Evolutionary conservation across 1,140 invertebrate genomes (phyloP).

Genomic region (Forficula auricularia): DNA sequence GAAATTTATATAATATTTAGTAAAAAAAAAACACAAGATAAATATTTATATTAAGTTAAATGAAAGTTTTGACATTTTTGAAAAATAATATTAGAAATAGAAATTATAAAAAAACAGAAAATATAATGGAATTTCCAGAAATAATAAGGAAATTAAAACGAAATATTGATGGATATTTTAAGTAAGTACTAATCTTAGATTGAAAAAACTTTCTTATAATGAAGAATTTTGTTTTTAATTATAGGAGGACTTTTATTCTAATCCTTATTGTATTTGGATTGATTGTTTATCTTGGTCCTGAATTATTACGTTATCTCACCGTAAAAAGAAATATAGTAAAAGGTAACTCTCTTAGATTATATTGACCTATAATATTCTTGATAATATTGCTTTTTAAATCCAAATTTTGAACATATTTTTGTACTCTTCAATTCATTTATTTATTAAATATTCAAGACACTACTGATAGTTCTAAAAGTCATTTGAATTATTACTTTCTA

Average conservation of each 20-base stretch:
- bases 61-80: too few relatives aligned
- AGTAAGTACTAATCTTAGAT: constrained; percentile 2
- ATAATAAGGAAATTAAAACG: constrained; percentile 9
- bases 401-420: too few relatives aligned
- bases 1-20: too few relatives aligned
- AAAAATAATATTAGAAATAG: too few relatives aligned
- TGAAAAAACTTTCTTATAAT: background rate
- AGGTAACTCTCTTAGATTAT: constrained; percentile 5
- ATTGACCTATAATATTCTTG: too few relatives aligned
- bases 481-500: too few relatives aligned
- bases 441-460: too few relatives aligned
- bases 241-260: constrained; percentile 43
- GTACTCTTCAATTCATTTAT: too few relatives aligned
- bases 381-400: too few relatives aligned
- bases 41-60: too few relatives aligned
- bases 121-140: constrained; percentile 10
- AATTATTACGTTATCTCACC: constrained; percentile 41
- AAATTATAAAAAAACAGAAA: constrained; percentile 11
- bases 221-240: constrained; percentile 27
- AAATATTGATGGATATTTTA: constrained; percentile 10
- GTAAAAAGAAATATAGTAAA: constrained; percentile 20
- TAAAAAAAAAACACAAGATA: too few relatives aligned
- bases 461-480: too few relatives aligned
- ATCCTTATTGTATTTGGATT: constrained; percentile 37
- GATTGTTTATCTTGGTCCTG: constrained; percentile 44